Percentiles rank a stretch among this genome's conserved stretches.
Conservation (phyloP, 2,797 vertebrate genomes). For the Gymnothorax javanicus region DNA sequence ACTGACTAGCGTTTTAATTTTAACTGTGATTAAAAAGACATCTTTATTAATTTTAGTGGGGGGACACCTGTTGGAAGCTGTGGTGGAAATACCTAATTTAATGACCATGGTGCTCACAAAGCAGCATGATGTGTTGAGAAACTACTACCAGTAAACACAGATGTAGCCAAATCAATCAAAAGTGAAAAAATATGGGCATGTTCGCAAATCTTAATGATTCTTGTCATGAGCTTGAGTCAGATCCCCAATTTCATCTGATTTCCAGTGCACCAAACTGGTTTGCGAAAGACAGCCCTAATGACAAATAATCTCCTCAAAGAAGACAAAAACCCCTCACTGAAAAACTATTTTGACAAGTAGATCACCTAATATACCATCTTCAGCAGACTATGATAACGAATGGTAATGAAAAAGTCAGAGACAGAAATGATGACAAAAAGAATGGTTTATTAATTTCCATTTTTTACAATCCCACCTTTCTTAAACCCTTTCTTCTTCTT, state of each 20-base stretch:
- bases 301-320: background rate
- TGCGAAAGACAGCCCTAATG: background rate
- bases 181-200: no score
- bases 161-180: no score
- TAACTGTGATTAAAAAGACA: no score
- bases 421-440: background rate
- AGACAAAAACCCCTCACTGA: background rate
- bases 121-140: no score
- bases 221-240: background rate
- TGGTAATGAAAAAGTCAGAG: background rate
- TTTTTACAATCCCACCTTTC: conserved; percentile 52
- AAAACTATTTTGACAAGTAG: background rate
- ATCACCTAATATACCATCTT: background rate
- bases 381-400: background rate
- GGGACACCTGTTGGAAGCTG: no score
- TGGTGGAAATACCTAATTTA: no score
- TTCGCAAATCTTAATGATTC: background rate
- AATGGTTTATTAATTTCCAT: conserved; percentile 58
- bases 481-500: conserved; percentile 62
- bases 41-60: no score
- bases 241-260: background rate
- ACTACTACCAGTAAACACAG: no score
- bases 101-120: no score
- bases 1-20: no score
- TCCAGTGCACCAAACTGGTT: background rate